Percentiles rank a stretch among this genome's conserved stretches.
Conservation (phyloP, 2,888 invertebrate species). For the Volucella inflata region DNA sequence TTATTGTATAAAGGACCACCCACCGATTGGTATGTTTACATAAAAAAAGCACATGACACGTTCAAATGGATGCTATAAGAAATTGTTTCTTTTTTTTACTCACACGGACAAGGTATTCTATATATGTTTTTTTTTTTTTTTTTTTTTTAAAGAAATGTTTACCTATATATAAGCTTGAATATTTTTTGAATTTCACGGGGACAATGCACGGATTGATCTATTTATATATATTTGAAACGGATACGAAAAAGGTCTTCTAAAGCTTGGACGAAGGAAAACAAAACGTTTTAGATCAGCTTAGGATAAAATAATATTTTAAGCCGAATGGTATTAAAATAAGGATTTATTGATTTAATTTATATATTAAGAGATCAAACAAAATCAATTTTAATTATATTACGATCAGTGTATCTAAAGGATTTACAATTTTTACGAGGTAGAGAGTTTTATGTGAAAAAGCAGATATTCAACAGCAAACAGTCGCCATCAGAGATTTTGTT, state of each 20-base stretch:
- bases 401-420: constrained; percentile 45
- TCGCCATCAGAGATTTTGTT: too few relatives aligned
- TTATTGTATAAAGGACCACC: constrained; percentile 32
- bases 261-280: constrained; percentile 36
- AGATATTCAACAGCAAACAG: too few relatives aligned
- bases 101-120: constrained; percentile 63
- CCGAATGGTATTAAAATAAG: constrained; percentile 1
- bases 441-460: too few relatives aligned
- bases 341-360: constrained; percentile 4
- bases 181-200: constrained; percentile 26
- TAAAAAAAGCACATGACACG: constrained; percentile 25
- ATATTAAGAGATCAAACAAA: background rate
- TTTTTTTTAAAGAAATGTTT: constrained; percentile 19
- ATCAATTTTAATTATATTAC: too few relatives aligned
- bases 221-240: constrained; percentile 1
- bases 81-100: constrained; percentile 62
- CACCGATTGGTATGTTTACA: constrained; percentile 42
- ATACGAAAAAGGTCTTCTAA: constrained; percentile 34
- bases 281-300: constrained; percentile 13
- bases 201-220: constrained; percentile 42
- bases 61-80: constrained; percentile 40
- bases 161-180: constrained; percentile 25
- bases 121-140: constrained; percentile 1
- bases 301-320: constrained; percentile 12
- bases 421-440: background rate